Conservation (phyloP, 2,888 invertebrate species). For the Metacarcinus magister region DNA sequence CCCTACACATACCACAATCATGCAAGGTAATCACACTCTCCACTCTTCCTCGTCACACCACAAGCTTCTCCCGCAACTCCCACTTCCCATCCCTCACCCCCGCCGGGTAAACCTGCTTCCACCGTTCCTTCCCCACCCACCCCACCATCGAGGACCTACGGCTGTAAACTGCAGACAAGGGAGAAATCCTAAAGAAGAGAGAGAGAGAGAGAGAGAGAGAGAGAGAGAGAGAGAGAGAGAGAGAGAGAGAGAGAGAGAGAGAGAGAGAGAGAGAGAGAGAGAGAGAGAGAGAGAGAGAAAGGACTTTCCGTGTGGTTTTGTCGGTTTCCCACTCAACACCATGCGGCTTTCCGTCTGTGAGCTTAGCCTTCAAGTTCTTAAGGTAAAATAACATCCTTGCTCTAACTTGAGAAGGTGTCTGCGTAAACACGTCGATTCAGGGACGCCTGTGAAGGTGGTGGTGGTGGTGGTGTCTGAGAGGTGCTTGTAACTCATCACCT, state of each 20-base stretch:
- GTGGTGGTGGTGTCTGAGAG: background rate
- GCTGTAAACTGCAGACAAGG: background rate
- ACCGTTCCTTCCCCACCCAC: background rate
- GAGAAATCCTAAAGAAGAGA: background rate
- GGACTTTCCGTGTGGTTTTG: background rate
- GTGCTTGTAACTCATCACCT: background rate
- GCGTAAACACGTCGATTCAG: background rate
- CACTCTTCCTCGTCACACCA: slow-evolving; percentile 5
- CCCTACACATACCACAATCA: slow-evolving; percentile 31
- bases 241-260: slow-evolving; percentile 36
- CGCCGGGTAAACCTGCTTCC: slow-evolving; percentile 5
- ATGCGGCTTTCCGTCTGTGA: background rate
- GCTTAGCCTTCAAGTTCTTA: slow-evolving; percentile 21
- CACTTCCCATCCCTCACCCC: slow-evolving; percentile 41
- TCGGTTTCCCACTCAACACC: slow-evolving; percentile 31
- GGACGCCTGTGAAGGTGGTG: background rate
- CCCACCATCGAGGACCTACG: slow-evolving; percentile 32
- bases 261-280: slow-evolving; percentile 47
- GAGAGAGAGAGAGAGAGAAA: slow-evolving; percentile 40
- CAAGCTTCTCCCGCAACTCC: slow-evolving; percentile 16
- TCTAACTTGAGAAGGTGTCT: background rate
- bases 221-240: slow-evolving; percentile 57
- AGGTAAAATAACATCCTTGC: slow-evolving; percentile 19
- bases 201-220: slow-evolving; percentile 17
- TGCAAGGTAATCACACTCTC: slow-evolving; percentile 2